A percentile compares a stretch with the other conserved stretches of the same genome.
These are phyloP conservation scores for Scomber scombrus DNA, from an alignment of 2,113 vertebrate genomes.

Conservation along the genomic window DNA sequence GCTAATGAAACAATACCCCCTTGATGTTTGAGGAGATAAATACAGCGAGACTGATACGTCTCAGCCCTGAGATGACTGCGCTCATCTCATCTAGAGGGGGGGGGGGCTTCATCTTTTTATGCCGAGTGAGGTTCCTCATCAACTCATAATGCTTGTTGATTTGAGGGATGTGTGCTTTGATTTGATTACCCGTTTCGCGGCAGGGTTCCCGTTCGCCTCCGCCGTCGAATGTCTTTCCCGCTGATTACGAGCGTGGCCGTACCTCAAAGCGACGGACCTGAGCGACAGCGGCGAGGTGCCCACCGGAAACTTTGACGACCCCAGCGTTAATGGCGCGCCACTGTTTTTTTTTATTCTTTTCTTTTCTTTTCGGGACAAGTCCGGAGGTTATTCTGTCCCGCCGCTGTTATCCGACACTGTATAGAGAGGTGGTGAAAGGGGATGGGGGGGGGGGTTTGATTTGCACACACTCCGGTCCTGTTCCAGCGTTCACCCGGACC, in stretches of 20 bases:
- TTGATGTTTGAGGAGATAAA: slow-evolving; percentile 68
- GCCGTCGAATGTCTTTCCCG: slow-evolving; percentile 18
- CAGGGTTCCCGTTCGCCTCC: slow-evolving; percentile 36
- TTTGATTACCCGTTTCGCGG: slow-evolving; percentile 50
- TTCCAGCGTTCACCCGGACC: slow-evolving; percentile 56
- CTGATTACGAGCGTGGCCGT: slow-evolving; percentile 37
- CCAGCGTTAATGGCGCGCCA: slow-evolving; percentile 49
- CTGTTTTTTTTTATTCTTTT: slow-evolving; percentile 43
- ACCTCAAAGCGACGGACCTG: slow-evolving; percentile 40
- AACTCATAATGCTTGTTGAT: slow-evolving; percentile 54
- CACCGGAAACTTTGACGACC: slow-evolving; percentile 54
- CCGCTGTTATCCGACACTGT: slow-evolving; percentile 21
- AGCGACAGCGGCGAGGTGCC: slow-evolving; percentile 50
- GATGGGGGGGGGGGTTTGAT: slow-evolving; percentile 61
- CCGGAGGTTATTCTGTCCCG: slow-evolving; percentile 27
- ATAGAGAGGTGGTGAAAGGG: slow-evolving; percentile 3
- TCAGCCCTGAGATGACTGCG: slow-evolving; percentile 28
- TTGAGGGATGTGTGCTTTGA: slow-evolving; percentile 55
- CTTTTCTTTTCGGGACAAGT: slow-evolving; percentile 14
- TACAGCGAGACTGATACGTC: slow-evolving; percentile 14
- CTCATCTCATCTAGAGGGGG: slow-evolving; percentile 10
- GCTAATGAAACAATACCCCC: slow-evolving; percentile 67
- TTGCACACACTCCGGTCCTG: slow-evolving; percentile 65
- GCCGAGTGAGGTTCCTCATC: slow-evolving; percentile 37
- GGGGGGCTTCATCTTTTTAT: slow-evolving; percentile 29